Percentiles rank a stretch among this genome's conserved stretches.
These are phyloP conservation scores for Acanthosoma haemorrhoidale DNA, from an alignment of 2,888 invertebrate species.

Conservation along the genomic window DNA sequence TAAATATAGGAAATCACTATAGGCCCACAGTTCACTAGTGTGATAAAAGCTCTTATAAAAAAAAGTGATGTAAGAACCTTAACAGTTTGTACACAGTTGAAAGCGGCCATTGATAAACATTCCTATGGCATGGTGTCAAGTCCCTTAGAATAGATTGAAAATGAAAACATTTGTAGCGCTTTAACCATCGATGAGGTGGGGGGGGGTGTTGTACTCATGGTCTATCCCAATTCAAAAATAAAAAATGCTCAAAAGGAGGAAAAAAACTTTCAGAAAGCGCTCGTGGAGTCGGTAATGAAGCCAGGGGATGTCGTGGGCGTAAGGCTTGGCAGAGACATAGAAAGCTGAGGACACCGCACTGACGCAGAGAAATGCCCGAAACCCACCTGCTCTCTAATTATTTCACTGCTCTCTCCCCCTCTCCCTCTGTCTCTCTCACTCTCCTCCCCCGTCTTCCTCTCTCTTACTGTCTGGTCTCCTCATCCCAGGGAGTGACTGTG, in stretches of 20 bases:
- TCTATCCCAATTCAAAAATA: not conserved
- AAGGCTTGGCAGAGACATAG: not conserved
- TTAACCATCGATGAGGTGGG: no score
- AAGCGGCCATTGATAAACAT: not conserved
- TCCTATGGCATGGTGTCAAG: not conserved
- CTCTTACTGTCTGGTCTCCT: not conserved
- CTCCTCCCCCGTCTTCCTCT: not conserved
- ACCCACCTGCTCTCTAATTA: not conserved
- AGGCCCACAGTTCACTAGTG: no score
- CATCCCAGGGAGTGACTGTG: no score
- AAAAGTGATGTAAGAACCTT: not conserved
- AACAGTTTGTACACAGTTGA: not conserved
- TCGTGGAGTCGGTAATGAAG: not conserved
- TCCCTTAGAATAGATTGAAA: no score
- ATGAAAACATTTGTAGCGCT: no score
- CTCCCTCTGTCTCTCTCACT: not conserved
- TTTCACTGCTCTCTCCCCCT: not conserved
- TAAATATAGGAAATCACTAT: no score
- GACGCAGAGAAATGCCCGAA: slow-evolving; percentile 11
- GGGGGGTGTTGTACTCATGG: not conserved
- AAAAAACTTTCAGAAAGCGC: not conserved
- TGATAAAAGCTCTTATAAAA: no score
- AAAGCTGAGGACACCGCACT: not conserved
- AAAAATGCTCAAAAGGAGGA: not conserved
- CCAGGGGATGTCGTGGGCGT: not conserved